These are phyloP conservation scores for Malacoctenus gilli DNA, from an alignment of 2,797 vertebrate genomes.

Conservation along the genomic window DNA sequence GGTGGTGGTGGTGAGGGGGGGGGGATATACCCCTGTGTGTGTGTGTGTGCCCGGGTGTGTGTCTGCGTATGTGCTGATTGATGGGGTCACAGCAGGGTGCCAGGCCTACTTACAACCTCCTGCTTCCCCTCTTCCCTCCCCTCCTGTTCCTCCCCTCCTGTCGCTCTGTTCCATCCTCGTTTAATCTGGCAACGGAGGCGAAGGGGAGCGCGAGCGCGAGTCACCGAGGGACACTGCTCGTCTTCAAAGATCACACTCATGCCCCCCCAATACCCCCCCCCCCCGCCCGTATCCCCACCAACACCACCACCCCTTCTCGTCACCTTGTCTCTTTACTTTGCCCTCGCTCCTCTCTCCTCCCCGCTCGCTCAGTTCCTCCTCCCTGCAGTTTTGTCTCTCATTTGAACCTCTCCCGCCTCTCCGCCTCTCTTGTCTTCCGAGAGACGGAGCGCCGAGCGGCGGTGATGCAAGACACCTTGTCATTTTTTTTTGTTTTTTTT, in stretches of 20 bases:
- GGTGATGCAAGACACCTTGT: constrained; percentile 51
- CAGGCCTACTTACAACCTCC: constrained; percentile 67
- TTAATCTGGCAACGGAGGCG: constrained; percentile 68
- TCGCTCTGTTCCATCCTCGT: constrained; percentile 58
- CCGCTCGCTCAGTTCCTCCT: constrained; percentile 35
- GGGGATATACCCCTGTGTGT: constrained; percentile 31
- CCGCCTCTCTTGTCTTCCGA: constrained; percentile 31
- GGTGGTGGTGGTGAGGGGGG: constrained; percentile 28
- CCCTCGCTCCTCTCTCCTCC: constrained; percentile 49
- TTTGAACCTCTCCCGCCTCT: constrained; percentile 53
- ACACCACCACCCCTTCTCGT: constrained; percentile 37
- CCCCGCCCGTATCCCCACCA: too few relatives aligned
- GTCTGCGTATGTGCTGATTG: constrained; percentile 67
- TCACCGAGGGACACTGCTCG: constrained; percentile 68
- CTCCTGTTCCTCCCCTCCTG: constrained; percentile 48
- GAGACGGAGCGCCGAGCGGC: constrained; percentile 18
- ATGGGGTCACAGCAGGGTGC: constrained; percentile 77
- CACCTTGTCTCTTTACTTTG: constrained; percentile 66
- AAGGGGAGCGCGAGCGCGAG: constrained; percentile 54
- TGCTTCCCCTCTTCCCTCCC: constrained; percentile 42
- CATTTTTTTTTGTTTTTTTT: constrained; percentile 57
- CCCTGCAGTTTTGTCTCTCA: constrained; percentile 63
- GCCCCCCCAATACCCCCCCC: constrained; percentile 34
- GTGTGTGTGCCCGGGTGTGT: constrained; percentile 34
- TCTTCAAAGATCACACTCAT: constrained; percentile 68